Conservation (phyloP, 2,888 invertebrate genomes). For the Acleris sparsana region DNA sequence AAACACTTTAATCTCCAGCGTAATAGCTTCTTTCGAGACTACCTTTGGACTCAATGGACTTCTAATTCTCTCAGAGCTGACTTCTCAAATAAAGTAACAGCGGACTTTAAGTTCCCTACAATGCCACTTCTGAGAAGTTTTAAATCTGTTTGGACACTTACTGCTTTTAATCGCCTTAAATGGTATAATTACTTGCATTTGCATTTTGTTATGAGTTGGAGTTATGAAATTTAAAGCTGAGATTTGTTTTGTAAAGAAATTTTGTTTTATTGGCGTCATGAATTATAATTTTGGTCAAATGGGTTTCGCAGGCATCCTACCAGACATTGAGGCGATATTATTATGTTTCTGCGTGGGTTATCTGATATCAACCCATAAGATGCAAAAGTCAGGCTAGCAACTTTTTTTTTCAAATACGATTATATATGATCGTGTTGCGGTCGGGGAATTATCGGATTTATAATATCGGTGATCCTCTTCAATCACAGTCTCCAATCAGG, state of each 20-base stretch:
- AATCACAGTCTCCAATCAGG: no score
- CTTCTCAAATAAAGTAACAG: conserved; percentile 10
- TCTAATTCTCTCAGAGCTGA: conserved; percentile 11
- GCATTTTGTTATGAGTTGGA: conserved; percentile 3
- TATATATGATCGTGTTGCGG: no score
- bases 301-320: no score
- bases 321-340: no score
- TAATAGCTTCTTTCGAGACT: conserved; percentile 13
- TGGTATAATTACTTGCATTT: conserved; percentile 4
- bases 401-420: no score
- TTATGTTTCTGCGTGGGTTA: no score
- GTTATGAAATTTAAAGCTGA: conserved; percentile 9
- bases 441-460: no score
- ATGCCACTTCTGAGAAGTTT: conserved; percentile 11
- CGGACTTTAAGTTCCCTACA: conserved; percentile 6
- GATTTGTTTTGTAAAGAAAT: not conserved
- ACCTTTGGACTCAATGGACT: conserved; percentile 10
- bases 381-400: no score
- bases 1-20: not conserved
- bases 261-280: not conserved
- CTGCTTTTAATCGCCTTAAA: conserved; percentile 1
- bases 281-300: no score
- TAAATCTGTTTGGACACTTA: conserved; percentile 19
- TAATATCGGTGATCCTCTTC: no score
- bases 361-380: no score